Percentiles rank a stretch among this genome's conserved stretches.
Conservation (phyloP, 1,140 invertebrate genomes). For the Thaumetopoea pityocampa region DNA sequence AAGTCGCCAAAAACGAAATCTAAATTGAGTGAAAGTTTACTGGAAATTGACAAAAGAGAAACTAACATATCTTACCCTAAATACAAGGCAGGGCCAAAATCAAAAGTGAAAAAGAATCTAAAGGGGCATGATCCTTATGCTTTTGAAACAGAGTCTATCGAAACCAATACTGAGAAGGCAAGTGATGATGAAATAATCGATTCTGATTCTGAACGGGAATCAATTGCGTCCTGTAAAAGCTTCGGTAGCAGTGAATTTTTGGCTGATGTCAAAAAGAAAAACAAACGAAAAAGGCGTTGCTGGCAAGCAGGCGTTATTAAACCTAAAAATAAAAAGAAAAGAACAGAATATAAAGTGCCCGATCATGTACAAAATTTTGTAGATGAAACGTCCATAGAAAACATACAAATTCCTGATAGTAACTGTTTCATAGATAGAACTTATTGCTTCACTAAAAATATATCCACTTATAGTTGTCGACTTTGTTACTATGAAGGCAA, state of each 20-base stretch:
- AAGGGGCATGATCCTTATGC: constrained; percentile 57
- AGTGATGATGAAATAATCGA: constrained; percentile 31
- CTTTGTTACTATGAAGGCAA: constrained; percentile 78
- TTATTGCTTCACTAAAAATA: constrained; percentile 59
- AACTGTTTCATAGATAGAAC: constrained; percentile 53
- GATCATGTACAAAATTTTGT: constrained; percentile 3
- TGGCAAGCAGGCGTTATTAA: constrained; percentile 56
- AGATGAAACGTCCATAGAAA: constrained; percentile 5
- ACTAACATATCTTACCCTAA: constrained; percentile 14
- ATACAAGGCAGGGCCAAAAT: constrained; percentile 47
- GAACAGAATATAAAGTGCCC: constrained; percentile 22
- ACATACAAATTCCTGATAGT: constrained; percentile 26
- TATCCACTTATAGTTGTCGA: constrained; percentile 67
- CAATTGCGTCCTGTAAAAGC: constrained; percentile 41
- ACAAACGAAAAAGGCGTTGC: constrained; percentile 38
- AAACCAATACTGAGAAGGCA: constrained; percentile 25
- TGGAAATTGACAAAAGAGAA: constrained; percentile 19
- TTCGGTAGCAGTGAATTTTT: constrained; percentile 38
- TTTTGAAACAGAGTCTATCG: constrained; percentile 53
- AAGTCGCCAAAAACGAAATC: constrained; percentile 34
- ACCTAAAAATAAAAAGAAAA: constrained; percentile 47
- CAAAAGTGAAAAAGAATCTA: constrained; percentile 31
- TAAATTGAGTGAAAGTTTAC: constrained; percentile 13
- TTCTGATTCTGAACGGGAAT: constrained; percentile 48
- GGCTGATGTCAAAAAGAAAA: constrained; percentile 42